Evolutionary conservation across 2,113 vertebrate species (phyloP).

Genomic region (Coreoperca whiteheadi): DNA sequence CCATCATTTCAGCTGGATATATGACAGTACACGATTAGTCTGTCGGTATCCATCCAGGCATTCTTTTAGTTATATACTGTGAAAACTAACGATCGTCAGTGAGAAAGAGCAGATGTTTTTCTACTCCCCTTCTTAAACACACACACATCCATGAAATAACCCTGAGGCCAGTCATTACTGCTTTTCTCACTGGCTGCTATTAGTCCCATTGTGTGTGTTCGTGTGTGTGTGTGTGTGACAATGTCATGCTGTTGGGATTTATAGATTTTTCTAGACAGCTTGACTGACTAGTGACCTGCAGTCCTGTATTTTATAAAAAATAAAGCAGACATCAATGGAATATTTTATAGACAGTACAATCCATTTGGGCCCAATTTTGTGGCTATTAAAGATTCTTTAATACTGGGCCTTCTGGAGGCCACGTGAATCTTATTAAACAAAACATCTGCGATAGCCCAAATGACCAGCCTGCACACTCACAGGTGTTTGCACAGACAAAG

Average conservation of each 20-base stretch:
- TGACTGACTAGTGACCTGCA: not conserved
- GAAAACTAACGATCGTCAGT: not conserved
- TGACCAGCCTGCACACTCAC: not conserved
- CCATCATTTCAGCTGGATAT: not conserved
- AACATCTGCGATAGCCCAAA: slow-evolving; percentile 12
- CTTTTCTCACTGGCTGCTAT: slow-evolving; percentile 15
- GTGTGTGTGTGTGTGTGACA: slow-evolving; percentile 7
- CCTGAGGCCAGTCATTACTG: slow-evolving; percentile 47
- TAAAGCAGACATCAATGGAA: not conserved
- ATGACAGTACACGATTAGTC: not conserved
- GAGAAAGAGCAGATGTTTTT: slow-evolving; percentile 62
- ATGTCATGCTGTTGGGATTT: not conserved
- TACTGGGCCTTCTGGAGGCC: not conserved
- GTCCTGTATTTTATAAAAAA: not conserved
- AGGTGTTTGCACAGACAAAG: not conserved
- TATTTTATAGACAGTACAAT: not conserved
- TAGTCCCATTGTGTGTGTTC: not conserved
- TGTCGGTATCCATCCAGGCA: slow-evolving; percentile 20
- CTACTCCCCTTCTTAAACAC: slow-evolving; percentile 6
- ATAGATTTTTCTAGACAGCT: slow-evolving; percentile 40
- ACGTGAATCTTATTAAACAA: slow-evolving; percentile 16
- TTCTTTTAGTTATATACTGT: slow-evolving; percentile 10
- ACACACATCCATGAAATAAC: slow-evolving; percentile 4
- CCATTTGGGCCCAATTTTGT: not conserved
- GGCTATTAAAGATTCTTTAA: not conserved